Evolutionary conservation across 2,797 vertebrate species (phyloP).

Genomic region (Pseudomugil gertrudae): DNA sequence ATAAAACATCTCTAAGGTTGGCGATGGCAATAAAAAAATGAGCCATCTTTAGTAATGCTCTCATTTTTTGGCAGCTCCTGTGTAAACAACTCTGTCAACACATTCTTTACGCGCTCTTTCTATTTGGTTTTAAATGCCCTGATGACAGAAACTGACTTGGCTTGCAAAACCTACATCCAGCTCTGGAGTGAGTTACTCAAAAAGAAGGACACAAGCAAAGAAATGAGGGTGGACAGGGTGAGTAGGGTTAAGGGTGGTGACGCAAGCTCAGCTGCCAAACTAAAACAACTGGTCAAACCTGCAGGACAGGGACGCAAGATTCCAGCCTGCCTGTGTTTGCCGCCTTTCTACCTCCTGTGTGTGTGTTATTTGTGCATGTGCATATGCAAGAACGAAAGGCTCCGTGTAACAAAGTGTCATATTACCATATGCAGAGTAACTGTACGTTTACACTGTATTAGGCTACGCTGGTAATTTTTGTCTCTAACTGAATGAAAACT

Average conservation of each 20-base stretch:
- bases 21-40: neutral
- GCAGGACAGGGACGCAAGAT: conserved; percentile 53
- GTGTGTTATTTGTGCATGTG: conserved; percentile 12
- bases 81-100: conserved; percentile 3
- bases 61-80: no score
- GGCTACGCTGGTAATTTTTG: neutral
- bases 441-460: neutral
- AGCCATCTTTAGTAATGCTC: neutral
- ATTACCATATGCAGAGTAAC: conserved; percentile 45
- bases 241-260: neutral
- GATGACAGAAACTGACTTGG: neutral
- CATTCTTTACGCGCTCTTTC: no score
- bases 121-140: no score
- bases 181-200: neutral
- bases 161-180: neutral
- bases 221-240: neutral
- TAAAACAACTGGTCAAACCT: conserved; percentile 68
- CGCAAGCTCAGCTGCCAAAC: conserved; percentile 7
- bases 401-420: conserved; percentile 44
- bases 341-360: neutral
- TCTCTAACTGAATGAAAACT: neutral
- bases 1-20: neutral
- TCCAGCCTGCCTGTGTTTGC: conserved; percentile 8
- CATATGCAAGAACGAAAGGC: conserved; percentile 45
- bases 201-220: neutral